A percentile compares a stretch with the other conserved stretches of the same genome.
These are phyloP conservation scores for Progne subis DNA, from an alignment of 2,113 vertebrate species.

Conservation along the genomic window DNA sequence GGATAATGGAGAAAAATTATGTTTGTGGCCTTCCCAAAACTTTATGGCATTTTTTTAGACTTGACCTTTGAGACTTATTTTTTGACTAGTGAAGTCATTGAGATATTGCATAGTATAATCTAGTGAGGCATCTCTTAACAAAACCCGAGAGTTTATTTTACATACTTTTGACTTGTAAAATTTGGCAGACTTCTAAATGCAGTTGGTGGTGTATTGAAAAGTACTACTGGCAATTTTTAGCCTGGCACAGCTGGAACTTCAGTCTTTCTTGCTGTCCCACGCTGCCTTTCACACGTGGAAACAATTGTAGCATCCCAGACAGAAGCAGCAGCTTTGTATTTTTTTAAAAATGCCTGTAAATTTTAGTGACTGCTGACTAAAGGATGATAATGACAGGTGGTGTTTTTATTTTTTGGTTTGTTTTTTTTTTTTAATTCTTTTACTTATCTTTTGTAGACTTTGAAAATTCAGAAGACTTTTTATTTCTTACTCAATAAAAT, in stretches of 20 bases:
- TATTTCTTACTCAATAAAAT: neutral
- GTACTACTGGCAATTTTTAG: neutral
- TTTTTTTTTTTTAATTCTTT: neutral
- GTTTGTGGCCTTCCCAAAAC: neutral
- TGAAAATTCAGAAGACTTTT: neutral
- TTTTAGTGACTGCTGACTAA: slow-evolving; percentile 16
- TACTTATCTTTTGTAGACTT: neutral
- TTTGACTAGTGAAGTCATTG: neutral
- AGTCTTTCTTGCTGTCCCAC: neutral
- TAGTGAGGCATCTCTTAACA: neutral
- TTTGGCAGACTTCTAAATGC: neutral
- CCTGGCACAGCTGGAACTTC: neutral
- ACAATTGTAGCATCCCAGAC: slow-evolving; percentile 13
- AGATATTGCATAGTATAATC: neutral
- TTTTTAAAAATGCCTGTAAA: slow-evolving; percentile 5
- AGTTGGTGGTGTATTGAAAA: neutral
- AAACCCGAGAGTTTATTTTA: neutral
- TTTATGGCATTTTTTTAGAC: neutral
- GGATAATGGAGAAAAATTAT: neutral
- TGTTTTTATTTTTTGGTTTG: neutral
- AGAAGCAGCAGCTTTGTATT: neutral
- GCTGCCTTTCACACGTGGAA: slow-evolving; percentile 36
- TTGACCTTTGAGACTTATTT: neutral
- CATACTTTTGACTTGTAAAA: neutral
- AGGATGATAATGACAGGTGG: neutral